phyloP scores from a whole-genome alignment of 1,140 invertebrate genomes.

The Heterodera carotae region DNA sequence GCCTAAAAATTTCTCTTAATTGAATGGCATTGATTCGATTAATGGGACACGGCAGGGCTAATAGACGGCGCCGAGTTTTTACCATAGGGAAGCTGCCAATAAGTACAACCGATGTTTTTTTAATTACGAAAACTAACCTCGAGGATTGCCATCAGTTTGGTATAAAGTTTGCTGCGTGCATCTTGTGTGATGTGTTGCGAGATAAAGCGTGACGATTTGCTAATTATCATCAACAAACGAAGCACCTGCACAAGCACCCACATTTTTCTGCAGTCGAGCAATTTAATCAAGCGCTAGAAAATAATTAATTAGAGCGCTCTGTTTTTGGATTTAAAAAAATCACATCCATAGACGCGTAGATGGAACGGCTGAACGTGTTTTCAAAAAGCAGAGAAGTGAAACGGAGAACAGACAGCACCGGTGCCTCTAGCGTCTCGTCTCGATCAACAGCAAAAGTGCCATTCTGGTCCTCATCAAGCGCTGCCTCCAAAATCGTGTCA shows the following conservation, averaged over 20 bases:
- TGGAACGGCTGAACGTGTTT: constrained; percentile 48
- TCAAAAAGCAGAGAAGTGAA: constrained; percentile 48
- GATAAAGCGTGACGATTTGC: constrained; percentile 53
- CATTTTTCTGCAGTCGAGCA: constrained; percentile 46
- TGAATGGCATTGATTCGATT: no score
- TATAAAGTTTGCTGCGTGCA: constrained; percentile 35
- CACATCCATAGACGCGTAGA: constrained; percentile 47
- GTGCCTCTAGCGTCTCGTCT: constrained; percentile 30
- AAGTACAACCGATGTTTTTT: neutral
- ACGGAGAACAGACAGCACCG: constrained; percentile 40
- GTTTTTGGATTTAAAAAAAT: neutral
- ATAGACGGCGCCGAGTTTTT: no score
- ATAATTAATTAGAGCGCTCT: neutral
- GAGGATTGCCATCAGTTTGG: constrained; percentile 45
- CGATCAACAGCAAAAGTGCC: constrained; percentile 36
- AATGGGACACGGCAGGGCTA: no score
- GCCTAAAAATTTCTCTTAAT: constrained; percentile 29
- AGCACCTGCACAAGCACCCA: constrained; percentile 40
- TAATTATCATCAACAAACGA: constrained; percentile 44
- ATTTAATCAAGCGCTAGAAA: constrained; percentile 45
- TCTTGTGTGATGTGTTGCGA: constrained; percentile 36
- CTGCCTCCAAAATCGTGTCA: constrained; percentile 34
- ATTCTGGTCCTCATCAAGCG: constrained; percentile 30
- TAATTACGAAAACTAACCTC: constrained; percentile 22
- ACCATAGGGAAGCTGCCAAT: no score